phyloP scores from a whole-genome alignment of 2,113 vertebrate genomes.

The Euleptes europaea region DNA sequence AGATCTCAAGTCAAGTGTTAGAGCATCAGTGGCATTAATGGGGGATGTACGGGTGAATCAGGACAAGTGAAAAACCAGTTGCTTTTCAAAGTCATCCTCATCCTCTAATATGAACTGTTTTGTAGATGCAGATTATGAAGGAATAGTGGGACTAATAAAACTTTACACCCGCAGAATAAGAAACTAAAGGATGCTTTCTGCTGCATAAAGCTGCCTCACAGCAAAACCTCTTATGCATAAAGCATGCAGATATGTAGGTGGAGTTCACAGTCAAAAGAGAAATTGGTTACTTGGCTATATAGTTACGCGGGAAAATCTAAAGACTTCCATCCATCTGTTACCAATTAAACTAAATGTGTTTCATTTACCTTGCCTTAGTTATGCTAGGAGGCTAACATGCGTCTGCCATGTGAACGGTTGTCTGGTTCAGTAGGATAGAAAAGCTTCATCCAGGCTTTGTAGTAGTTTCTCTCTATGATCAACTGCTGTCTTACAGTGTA shows the following conservation, averaged over 20 bases:
- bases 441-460: neutral
- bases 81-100: neutral
- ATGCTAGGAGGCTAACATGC: neutral
- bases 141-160: neutral
- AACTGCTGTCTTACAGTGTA: neutral
- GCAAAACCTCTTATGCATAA: neutral
- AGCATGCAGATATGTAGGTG: neutral
- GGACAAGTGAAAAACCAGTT: neutral
- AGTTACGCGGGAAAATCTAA: neutral
- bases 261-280: neutral
- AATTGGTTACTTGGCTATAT: neutral
- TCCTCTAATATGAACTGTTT: neutral
- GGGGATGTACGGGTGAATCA: neutral
- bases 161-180: rapidly evolving
- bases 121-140: neutral
- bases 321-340: neutral
- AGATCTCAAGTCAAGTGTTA: neutral
- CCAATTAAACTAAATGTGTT: neutral
- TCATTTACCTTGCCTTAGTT: neutral
- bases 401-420: neutral
- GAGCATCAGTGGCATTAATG: neutral
- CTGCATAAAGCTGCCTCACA: neutral
- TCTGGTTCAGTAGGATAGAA: neutral
- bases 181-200: neutral
- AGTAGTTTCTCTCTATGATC: neutral